A percentile compares a stretch with the other conserved stretches of the same genome.
Conservation (phyloP, 92 coral and sea anemone genomes). For the Porites rus region DNA sequence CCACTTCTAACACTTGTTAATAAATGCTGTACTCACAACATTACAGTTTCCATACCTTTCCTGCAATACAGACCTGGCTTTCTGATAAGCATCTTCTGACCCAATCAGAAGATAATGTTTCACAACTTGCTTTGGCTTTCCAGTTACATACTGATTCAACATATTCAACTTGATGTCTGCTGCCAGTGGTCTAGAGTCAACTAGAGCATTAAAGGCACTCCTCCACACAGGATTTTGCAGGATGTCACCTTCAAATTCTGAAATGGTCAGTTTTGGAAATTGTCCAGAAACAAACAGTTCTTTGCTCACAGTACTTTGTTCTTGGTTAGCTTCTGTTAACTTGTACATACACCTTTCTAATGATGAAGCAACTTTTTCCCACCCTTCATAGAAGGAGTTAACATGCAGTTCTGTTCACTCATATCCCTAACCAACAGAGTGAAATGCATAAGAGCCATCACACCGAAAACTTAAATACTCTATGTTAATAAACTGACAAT, state of each 20-base stretch:
- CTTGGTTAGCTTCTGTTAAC: slow-evolving; percentile 39
- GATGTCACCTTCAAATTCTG: slow-evolving; percentile 66
- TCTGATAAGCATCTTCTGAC: slow-evolving; percentile 50
- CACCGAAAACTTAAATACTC: too few species aligned
- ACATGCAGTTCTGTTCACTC: too few species aligned
- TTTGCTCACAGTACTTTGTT: slow-evolving; percentile 15
- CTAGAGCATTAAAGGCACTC: slow-evolving; percentile 59
- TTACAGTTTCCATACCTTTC: slow-evolving; percentile 54
- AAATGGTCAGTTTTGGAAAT: slow-evolving; percentile 47
- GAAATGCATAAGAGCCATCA: too few species aligned
- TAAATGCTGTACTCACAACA: slow-evolving; percentile 55
- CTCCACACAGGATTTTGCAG: slow-evolving; percentile 62
- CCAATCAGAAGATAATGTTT: slow-evolving; percentile 3
- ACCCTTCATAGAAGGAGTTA: background rate
- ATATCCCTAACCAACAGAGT: too few species aligned
- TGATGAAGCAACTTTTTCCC: slow-evolving; percentile 30
- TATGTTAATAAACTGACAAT: too few species aligned
- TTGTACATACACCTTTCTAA: slow-evolving; percentile 50
- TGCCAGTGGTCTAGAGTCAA: slow-evolving; percentile 52
- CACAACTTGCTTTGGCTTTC: slow-evolving; percentile 17
- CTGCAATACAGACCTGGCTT: slow-evolving; percentile 45
- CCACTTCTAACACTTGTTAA: slow-evolving; percentile 34
- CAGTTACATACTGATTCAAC: slow-evolving; percentile 53
- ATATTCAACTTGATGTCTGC: slow-evolving; percentile 58
- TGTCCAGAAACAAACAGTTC: background rate